These are phyloP conservation scores for Poeciliopsis retropinna DNA, from an alignment of 2,113 vertebrate genomes.

Conservation along the genomic window DNA sequence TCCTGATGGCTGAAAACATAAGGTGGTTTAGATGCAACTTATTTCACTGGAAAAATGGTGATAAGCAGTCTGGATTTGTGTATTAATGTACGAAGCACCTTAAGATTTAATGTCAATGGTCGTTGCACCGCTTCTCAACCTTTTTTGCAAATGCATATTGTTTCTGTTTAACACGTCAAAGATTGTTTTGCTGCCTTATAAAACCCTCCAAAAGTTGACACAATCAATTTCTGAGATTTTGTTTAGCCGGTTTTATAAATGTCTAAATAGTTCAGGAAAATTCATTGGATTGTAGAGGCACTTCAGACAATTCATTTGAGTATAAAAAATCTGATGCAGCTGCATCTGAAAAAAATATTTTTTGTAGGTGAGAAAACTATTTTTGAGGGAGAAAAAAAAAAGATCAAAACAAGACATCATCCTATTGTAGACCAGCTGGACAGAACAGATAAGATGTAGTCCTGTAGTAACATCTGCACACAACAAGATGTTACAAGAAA, in stretches of 20 bases:
- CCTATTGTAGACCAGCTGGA: not conserved
- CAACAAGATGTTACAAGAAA: slow-evolving; percentile 12
- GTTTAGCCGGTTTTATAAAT: too few species aligned
- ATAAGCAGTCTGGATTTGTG: not conserved
- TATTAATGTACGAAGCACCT: too few species aligned
- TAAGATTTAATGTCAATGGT: too few species aligned
- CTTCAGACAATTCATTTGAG: not conserved
- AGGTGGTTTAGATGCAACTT: not conserved
- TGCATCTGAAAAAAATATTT: not conserved
- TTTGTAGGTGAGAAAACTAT: not conserved
- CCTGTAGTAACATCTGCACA: slow-evolving; percentile 42
- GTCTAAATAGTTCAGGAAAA: not conserved
- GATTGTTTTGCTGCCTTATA: too few species aligned
- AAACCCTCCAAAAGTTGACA: too few species aligned
- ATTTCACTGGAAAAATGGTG: not conserved
- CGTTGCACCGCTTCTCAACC: too few species aligned
- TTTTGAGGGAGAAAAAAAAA: not conserved
- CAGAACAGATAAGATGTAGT: slow-evolving; percentile 26
- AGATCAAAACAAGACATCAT: not conserved
- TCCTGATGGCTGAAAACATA: not conserved
- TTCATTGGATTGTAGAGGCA: not conserved
- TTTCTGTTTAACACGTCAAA: too few species aligned
- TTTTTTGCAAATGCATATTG: too few species aligned
- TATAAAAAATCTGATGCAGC: not conserved
- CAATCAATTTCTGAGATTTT: too few species aligned